phyloP scores from a whole-genome alignment of 64 coral and sea anemone species.

The Dendrophyllia cribrosa region DNA sequence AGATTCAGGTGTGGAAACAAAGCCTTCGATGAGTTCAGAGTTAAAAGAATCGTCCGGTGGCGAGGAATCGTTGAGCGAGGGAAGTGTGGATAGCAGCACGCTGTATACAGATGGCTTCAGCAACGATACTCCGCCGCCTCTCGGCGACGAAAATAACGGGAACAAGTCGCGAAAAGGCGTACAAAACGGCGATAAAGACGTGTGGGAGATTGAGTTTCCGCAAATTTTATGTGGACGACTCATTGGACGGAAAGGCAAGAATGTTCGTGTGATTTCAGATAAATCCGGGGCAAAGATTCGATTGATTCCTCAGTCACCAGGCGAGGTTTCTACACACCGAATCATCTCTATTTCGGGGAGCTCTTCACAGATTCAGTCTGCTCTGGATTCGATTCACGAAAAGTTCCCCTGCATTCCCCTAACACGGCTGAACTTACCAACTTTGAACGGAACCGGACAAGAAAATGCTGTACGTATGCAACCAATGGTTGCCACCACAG shows the following conservation, averaged over 20 bases:
- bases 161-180: constrained; percentile 15
- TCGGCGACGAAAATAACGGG: constrained; percentile 18
- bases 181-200: constrained; percentile 66
- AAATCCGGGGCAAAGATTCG: constrained; percentile 97
- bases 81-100: constrained; percentile 77
- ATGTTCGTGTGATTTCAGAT: constrained; percentile 90
- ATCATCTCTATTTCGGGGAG: constrained; percentile 90
- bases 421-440: constrained; percentile 68
- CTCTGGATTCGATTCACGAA: constrained; percentile 88
- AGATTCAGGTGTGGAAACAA: constrained; percentile 82
- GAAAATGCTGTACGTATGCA: neutral
- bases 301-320: constrained; percentile 91
- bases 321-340: constrained; percentile 88
- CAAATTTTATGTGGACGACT: constrained; percentile 94
- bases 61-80: constrained; percentile 84
- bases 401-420: constrained; percentile 91
- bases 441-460: neutral
- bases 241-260: constrained; percentile 97
- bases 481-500: constrained; percentile 19
- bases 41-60: constrained; percentile 57
- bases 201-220: constrained; percentile 98
- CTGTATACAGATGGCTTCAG: constrained; percentile 72
- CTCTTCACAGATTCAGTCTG: constrained; percentile 71
- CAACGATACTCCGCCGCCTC: constrained; percentile 48
- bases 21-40: constrained; percentile 66